Conservation (phyloP, 2,113 vertebrate species). For the Brachypteracias leptosomus region DNA sequence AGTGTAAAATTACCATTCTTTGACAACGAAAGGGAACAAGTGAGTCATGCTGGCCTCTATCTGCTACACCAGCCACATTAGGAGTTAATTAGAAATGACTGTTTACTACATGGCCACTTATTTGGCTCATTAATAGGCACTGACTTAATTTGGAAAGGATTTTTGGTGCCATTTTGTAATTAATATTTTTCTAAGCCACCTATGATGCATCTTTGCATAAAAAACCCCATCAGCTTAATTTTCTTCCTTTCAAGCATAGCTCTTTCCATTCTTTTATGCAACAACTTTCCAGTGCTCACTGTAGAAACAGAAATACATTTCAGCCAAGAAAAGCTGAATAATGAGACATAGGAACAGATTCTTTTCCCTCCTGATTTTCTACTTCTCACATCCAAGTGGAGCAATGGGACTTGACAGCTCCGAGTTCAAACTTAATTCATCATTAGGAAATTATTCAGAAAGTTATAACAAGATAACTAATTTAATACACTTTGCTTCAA, state of each 20-base stretch:
- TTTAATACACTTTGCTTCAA: slow-evolving; percentile 79
- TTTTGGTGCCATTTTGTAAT: slow-evolving; percentile 43
- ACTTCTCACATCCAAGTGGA: slow-evolving; percentile 49
- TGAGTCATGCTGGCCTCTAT: slow-evolving; percentile 24
- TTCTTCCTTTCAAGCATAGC: background rate
- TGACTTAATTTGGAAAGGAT: slow-evolving; percentile 29
- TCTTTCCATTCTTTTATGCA: background rate
- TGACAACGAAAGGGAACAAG: slow-evolving; percentile 43
- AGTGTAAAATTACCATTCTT: slow-evolving; percentile 36
- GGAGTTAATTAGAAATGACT: slow-evolving; percentile 31
- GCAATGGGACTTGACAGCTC: slow-evolving; percentile 67
- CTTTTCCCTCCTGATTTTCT: slow-evolving; percentile 47
- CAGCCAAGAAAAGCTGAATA: background rate
- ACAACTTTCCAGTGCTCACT: background rate
- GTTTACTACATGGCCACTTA: slow-evolving; percentile 24
- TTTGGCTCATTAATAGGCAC: slow-evolving; percentile 32
- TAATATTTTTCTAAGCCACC: slow-evolving; percentile 38
- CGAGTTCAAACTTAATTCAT: slow-evolving; percentile 67
- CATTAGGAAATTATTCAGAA: slow-evolving; percentile 76
- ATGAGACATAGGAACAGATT: background rate
- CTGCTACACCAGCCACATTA: background rate
- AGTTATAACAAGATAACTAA: slow-evolving; percentile 77
- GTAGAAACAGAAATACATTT: background rate
- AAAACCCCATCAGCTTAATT: background rate
- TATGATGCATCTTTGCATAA: slow-evolving; percentile 7